Percentiles rank a stretch among this genome's conserved stretches.
phyloP scores from a whole-genome alignment of 2,888 invertebrate species.

The Xestia xanthographa region DNA sequence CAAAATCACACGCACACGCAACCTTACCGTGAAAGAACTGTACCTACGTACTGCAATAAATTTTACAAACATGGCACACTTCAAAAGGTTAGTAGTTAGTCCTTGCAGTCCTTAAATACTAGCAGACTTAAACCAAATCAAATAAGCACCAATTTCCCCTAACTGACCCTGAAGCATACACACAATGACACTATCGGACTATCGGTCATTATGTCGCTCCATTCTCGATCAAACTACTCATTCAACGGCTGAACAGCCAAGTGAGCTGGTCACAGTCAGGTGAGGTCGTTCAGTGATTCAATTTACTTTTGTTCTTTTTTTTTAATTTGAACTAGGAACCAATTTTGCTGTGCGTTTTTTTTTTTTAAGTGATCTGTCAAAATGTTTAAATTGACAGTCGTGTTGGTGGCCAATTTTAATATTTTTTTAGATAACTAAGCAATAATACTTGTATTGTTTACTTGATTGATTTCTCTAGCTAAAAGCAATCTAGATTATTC shows the following conservation, averaged over 20 bases:
- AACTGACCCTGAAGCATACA: constrained; percentile 42
- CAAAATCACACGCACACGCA: background rate
- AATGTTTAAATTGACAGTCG: background rate
- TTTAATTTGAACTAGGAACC: background rate
- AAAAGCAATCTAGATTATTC: background rate
- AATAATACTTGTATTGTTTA: background rate
- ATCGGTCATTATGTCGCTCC: constrained; percentile 29
- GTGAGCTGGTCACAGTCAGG: constrained; percentile 7
- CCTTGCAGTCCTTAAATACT: background rate
- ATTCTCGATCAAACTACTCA: constrained; percentile 36
- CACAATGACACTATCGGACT: constrained; percentile 24
- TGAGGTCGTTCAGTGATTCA: background rate
- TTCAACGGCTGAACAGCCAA: constrained; percentile 20
- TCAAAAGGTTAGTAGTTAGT: background rate
- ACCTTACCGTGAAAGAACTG: background rate
- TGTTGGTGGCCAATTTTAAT: constrained; percentile 17
- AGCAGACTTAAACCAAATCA: background rate
- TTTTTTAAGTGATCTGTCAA: constrained; percentile 14
- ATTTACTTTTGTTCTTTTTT: constrained; percentile 14
- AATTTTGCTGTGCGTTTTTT: background rate
- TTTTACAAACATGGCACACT: background rate
- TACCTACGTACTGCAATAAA: background rate
- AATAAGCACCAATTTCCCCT: constrained; percentile 33
- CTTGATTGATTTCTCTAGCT: background rate
- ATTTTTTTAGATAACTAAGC: background rate